Evolutionary conservation across 2,888 invertebrate species (phyloP).

Genomic region (Drosophila stalkeri): DNA sequence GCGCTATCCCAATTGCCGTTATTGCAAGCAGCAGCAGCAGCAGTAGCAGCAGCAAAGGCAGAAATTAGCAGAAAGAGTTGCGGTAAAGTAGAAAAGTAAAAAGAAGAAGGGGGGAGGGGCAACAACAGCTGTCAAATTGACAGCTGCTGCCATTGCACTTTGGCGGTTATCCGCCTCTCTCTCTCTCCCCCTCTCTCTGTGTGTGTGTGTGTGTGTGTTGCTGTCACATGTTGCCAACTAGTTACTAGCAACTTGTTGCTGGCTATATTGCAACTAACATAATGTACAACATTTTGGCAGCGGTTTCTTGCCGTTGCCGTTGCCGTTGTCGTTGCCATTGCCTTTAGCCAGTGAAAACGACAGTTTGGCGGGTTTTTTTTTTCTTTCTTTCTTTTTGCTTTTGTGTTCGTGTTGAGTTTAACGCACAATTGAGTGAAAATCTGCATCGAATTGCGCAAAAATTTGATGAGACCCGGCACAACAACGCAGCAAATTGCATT

Average conservation of each 20-base stretch:
- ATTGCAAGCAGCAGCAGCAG: constrained; percentile 24
- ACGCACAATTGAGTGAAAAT: constrained; percentile 72
- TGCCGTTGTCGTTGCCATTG: background rate
- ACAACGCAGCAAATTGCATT: constrained; percentile 37
- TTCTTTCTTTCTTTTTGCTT: constrained; percentile 12
- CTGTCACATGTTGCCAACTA: constrained; percentile 38
- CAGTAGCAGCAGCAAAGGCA: background rate
- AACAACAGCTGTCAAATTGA: constrained; percentile 50
- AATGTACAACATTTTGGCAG: constrained; percentile 48
- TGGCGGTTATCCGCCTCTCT: constrained; percentile 5
- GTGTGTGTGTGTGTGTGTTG: constrained; percentile 13
- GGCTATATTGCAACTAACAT: constrained; percentile 44
- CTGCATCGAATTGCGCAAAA: constrained; percentile 60
- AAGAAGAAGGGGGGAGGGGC: constrained; percentile 30
- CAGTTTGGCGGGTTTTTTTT: constrained; percentile 47
- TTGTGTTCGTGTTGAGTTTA: constrained; percentile 19
- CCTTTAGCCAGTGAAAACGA: constrained; percentile 63
- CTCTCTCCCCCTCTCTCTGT: background rate
- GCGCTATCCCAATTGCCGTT: constrained; percentile 50
- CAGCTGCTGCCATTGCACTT: constrained; percentile 66
- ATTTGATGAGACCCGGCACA: constrained; percentile 45
- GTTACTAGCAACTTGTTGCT: constrained; percentile 54
- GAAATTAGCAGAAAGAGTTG: constrained; percentile 22
- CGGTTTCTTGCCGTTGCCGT: constrained; percentile 15
- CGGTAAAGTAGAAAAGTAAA: constrained; percentile 41